Conservation (phyloP, 2,113 vertebrate genomes). For the Sceloporus tristichus region DNA sequence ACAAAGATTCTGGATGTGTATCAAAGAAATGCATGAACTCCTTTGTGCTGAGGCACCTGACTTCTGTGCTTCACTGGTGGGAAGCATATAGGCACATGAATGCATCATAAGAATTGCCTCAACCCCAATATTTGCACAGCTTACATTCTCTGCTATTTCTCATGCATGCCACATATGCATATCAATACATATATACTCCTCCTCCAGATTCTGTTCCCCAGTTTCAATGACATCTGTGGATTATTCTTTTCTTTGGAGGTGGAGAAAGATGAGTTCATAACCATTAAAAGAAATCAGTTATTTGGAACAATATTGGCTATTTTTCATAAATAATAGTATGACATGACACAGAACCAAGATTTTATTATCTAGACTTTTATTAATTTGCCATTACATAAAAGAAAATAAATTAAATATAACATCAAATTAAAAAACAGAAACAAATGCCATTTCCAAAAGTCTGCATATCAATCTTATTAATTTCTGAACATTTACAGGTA, state of each 20-base stretch:
- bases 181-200: not conserved
- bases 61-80: not conserved
- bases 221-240: constrained; percentile 3
- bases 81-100: not conserved
- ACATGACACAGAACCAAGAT: constrained; percentile 25
- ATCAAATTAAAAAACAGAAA: constrained; percentile 35
- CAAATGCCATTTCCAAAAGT: constrained; percentile 48
- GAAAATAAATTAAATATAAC: constrained; percentile 40
- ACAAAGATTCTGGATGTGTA: not conserved
- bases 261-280: not conserved
- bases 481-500: constrained; percentile 49
- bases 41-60: not conserved
- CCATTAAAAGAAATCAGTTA: constrained; percentile 23
- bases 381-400: constrained; percentile 42
- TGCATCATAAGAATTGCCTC: not conserved
- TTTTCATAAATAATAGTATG: constrained; percentile 18
- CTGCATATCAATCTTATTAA: constrained; percentile 40
- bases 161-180: not conserved
- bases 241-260: not conserved
- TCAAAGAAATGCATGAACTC: not conserved
- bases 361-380: constrained; percentile 29
- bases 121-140: constrained; percentile 20
- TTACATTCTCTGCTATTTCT: constrained; percentile 14
- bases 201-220: not conserved
- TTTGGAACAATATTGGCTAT: constrained; percentile 20